These are phyloP conservation scores for Phalanger gymnotis DNA, from an alignment of 2,797 vertebrate species.

Conservation along the genomic window DNA sequence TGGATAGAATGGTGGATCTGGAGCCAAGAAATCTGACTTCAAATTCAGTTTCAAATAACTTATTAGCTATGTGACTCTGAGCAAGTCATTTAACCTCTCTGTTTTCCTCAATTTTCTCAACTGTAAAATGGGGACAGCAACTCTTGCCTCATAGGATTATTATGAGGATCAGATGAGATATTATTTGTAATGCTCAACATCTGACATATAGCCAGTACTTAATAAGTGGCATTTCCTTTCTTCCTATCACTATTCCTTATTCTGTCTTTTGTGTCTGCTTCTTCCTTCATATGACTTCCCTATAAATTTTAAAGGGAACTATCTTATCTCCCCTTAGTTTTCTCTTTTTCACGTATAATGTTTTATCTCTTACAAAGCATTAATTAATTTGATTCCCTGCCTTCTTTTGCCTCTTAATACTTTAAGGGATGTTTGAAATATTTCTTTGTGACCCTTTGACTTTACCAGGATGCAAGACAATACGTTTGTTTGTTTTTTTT, in stretches of 20 bases:
- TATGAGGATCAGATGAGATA: neutral
- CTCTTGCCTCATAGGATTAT: neutral
- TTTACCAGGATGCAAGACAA: neutral
- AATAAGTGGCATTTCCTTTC: neutral
- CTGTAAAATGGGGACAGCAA: neutral
- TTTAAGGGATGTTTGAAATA: neutral
- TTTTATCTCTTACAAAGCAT: neutral
- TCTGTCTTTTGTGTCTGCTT: neutral
- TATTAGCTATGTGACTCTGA: neutral
- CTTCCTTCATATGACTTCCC: neutral
- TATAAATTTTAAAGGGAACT: neutral
- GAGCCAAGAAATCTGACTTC: neutral
- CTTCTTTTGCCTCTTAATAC: conserved; percentile 48
- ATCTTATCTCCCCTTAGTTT: neutral
- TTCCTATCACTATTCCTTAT: neutral
- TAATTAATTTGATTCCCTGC: neutral
- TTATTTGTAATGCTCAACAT: neutral
- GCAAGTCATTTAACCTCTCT: neutral
- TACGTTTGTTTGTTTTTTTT: neutral
- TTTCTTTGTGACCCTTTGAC: neutral
- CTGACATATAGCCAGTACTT: neutral
- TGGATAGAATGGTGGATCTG: neutral
- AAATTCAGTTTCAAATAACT: neutral
- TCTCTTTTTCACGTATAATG: neutral
- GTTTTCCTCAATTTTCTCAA: neutral